Evolutionary conservation across 2,888 invertebrate genomes (phyloP), one percentile per base, ranked within the genome.

Genomic region (Leptopterna dolabrata): DNA sequence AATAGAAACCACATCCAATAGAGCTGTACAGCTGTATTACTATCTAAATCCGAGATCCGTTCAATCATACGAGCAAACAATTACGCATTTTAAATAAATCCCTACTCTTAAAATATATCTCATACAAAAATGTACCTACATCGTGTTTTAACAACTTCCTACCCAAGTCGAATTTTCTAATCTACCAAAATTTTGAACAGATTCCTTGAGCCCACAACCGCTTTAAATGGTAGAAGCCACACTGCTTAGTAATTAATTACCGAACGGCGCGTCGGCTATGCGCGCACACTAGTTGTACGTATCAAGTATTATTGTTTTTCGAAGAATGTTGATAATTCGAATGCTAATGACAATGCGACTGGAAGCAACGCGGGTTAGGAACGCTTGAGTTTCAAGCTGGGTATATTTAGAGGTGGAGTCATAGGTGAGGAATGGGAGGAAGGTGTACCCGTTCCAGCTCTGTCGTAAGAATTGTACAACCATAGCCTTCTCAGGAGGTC

Each of bases 401-500:
- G 81, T 82, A 82, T 82, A 55, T 82, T 82, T 82, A 82, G 51
- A 36, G 55, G 81, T 82, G 81, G 81, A 55, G 81, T 82, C 81
- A 82, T 11, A 51, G n/a, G 47, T 41, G 13, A 14, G 55, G 81
- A 82, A 82, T 82, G 81, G 29, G 41, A 43, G 6, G 78, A 63
- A 24, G 63, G 63, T 63, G 63, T 63, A 63, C 63, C 30, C 43
- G 78, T 36, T 55, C 55, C 55, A 45, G 29, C 36, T 55, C 43
- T 82, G 51, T 63, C 36, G 81, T 41, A 82, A 82, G 81, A 82
- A 82, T 82, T 82, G 81, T 82, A 82, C 81, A 82, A 82, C 81
- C 78, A 27, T n/a, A 78, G 45, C 27, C 78, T 78, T 47, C 78
- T 43, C 47, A 43, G 45, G 47, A 43, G 2, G 7, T 36, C 7